phyloP scores from a whole-genome alignment of 2,113 vertebrate genomes.

The Rhea pennata region DNA sequence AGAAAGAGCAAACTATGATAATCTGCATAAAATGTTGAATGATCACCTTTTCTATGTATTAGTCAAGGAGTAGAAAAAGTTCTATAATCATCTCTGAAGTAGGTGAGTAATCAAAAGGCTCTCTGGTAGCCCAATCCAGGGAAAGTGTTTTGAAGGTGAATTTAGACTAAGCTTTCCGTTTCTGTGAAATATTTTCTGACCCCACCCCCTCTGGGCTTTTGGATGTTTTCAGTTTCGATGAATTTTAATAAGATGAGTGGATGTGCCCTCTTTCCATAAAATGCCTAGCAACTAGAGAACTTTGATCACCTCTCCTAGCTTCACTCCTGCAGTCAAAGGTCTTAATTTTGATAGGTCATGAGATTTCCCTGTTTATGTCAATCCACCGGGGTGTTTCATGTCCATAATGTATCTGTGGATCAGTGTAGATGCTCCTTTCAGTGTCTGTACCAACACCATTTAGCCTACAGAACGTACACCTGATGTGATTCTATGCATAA shows the following conservation, averaged over 20 bases:
- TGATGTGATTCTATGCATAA: background rate
- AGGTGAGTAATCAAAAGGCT: constrained; percentile 51
- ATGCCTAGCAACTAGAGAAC: constrained; percentile 29
- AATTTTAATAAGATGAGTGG: constrained; percentile 60
- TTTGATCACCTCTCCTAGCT: constrained; percentile 6
- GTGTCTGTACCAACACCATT: background rate
- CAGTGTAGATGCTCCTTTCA: background rate
- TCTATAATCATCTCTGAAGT: constrained; percentile 46
- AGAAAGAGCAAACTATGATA: background rate
- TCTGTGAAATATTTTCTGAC: constrained; percentile 47
- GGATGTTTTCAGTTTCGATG: constrained; percentile 46
- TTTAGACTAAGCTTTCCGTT: constrained; percentile 28
- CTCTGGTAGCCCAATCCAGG: background rate
- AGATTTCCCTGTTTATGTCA: background rate
- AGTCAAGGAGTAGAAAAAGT: constrained; percentile 5
- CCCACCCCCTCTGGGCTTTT: constrained; percentile 26
- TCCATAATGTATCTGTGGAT: background rate
- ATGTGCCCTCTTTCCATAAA: constrained; percentile 1
- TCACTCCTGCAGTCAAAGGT: background rate
- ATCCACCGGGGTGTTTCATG: background rate
- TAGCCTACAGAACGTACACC: background rate
- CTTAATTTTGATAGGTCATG: background rate
- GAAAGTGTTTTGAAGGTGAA: constrained; percentile 58
- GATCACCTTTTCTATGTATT: background rate
- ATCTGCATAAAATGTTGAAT: constrained; percentile 35